Evolutionary conservation across 2,113 vertebrate genomes (phyloP).

Genomic region (Melanotaenia duboulayi): DNA sequence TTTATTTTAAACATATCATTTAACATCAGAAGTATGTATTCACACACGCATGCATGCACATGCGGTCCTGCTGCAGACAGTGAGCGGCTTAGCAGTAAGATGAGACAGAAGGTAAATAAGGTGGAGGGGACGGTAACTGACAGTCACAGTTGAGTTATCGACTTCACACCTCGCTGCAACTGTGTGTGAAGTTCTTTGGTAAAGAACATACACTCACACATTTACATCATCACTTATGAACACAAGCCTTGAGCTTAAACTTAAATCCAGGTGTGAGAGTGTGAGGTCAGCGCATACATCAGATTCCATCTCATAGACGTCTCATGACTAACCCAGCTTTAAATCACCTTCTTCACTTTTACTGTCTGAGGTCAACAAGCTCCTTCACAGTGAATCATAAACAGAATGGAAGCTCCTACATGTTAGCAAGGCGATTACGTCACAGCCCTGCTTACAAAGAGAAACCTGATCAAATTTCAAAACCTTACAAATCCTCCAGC

Average conservation of each 20-base stretch:
- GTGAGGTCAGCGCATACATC: slow-evolving; percentile 35
- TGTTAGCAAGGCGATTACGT: too few relatives aligned
- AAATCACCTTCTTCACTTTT: neutral
- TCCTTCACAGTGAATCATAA: too few relatives aligned
- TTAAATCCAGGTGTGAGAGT: slow-evolving; percentile 39
- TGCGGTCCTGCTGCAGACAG: neutral
- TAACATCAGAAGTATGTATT: neutral
- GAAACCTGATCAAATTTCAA: too few relatives aligned
- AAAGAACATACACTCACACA: slow-evolving; percentile 14
- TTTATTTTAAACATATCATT: neutral
- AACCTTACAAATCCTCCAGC: too few relatives aligned
- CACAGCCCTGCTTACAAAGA: too few relatives aligned
- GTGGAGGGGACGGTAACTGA: slow-evolving; percentile 9
- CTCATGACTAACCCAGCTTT: neutral
- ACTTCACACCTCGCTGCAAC: slow-evolving; percentile 19
- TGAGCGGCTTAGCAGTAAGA: neutral
- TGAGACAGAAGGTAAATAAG: slow-evolving; percentile 5
- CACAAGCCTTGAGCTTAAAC: slow-evolving; percentile 4
- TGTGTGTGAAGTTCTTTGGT: neutral
- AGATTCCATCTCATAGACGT: neutral
- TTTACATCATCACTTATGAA: slow-evolving; percentile 11
- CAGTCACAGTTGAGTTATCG: slow-evolving; percentile 37
- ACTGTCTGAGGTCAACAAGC: too few relatives aligned
- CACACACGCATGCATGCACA: neutral
- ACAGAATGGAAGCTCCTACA: too few relatives aligned